Evolutionary conservation across 2,797 vertebrate genomes (phyloP).

Genomic region (Macroramphosus scolopax): DNA sequence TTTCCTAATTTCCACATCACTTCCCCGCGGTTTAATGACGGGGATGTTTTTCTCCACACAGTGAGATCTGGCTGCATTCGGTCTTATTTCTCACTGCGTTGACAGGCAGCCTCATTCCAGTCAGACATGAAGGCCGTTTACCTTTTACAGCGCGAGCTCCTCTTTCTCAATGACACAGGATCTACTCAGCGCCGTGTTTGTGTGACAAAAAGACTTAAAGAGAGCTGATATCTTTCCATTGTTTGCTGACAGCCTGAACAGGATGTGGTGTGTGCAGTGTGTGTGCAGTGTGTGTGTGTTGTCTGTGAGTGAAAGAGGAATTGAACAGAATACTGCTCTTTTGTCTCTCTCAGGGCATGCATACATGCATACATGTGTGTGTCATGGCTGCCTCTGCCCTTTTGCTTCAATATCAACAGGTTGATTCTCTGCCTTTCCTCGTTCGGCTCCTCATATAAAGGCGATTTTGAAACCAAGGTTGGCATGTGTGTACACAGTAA

Average conservation of each 20-base stretch:
- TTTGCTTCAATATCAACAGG: conserved; percentile 24
- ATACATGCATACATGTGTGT: too few species aligned
- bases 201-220: conserved; percentile 34
- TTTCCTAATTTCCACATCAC: conserved; percentile 27
- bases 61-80: conserved; percentile 28
- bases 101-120: conserved; percentile 15
- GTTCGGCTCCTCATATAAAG: conserved; percentile 11
- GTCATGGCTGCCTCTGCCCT: too few species aligned
- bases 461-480: conserved; percentile 15
- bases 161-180: conserved; percentile 43
- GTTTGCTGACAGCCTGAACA: conserved; percentile 39
- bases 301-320: not conserved
- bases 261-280: conserved; percentile 7
- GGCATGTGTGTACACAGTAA: conserved; percentile 21
- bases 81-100: conserved; percentile 29
- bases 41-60: conserved; percentile 23
- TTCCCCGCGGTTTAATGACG: conserved; percentile 37
- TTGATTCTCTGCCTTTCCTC: conserved; percentile 5
- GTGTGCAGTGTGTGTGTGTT: conserved; percentile 6
- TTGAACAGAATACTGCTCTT: too few species aligned
- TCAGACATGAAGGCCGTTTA: conserved; percentile 34
- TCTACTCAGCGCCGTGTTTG: conserved; percentile 30
- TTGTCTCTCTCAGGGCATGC: not conserved
- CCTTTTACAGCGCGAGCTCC: conserved; percentile 34
- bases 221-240: conserved; percentile 41